Evolutionary conservation across 1,140 invertebrate genomes (phyloP).

Genomic region (Tetramorium parvispinum): DNA sequence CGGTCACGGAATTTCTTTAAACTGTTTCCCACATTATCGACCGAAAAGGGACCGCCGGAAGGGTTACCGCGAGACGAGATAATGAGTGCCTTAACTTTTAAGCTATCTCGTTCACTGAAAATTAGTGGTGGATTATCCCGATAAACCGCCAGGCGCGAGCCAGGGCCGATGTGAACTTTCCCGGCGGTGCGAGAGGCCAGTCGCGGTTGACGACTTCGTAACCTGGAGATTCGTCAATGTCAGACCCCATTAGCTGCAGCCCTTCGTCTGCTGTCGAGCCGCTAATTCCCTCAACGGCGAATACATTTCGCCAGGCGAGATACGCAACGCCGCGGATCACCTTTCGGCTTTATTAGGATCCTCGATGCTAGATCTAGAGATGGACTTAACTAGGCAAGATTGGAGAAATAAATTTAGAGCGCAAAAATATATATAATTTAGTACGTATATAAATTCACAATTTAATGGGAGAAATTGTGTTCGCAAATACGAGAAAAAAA

Average conservation of each 20-base stretch:
- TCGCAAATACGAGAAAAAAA: background rate
- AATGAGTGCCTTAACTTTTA: conserved; percentile 23
- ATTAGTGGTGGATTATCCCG: conserved; percentile 65
- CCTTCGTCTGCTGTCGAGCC: conserved; percentile 70
- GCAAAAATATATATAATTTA: background rate
- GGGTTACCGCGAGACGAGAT: background rate
- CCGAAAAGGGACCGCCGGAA: background rate
- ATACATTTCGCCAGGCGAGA: conserved; percentile 15
- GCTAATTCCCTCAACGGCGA: conserved; percentile 74
- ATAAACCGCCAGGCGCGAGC: conserved; percentile 69
- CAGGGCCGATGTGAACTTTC: conserved; percentile 61
- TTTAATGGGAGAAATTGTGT: background rate
- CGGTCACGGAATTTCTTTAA: background rate
- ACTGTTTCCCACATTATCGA: background rate
- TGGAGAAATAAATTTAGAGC: background rate
- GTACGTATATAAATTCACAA: background rate
- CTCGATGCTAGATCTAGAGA: background rate
- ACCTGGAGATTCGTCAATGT: conserved; percentile 81
- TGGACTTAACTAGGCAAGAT: background rate
- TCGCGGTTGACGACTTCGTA: conserved; percentile 78
- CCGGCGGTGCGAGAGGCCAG: conserved; percentile 38
- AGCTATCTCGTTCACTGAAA: conserved; percentile 49
- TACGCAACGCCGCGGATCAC: conserved; percentile 20
- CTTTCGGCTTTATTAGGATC: conserved; percentile 45
- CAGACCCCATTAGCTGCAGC: conserved; percentile 80